These are phyloP conservation scores for Arctopsyche grandis DNA, from an alignment of 1,140 invertebrate species.

Conservation along the genomic window DNA sequence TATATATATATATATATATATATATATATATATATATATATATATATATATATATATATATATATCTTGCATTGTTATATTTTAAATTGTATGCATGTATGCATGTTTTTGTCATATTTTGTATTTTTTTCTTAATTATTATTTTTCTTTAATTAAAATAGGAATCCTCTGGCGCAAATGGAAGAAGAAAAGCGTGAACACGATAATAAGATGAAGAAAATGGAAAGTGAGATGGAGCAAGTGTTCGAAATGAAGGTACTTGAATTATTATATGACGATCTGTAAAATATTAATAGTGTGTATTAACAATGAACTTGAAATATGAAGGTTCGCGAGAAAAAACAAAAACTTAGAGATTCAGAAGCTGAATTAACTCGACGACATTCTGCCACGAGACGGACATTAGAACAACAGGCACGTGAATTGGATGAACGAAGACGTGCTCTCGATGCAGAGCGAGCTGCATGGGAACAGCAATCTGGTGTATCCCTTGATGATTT, in stretches of 20 bases:
- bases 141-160: conserved; percentile 63
- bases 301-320: background rate
- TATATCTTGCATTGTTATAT: no score
- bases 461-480: conserved; percentile 89
- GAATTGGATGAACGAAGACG: conserved; percentile 91
- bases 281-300: background rate
- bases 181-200: conserved; percentile 97
- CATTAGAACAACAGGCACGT: conserved; percentile 86
- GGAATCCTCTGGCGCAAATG: conserved; percentile 97
- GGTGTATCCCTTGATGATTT: conserved; percentile 88
- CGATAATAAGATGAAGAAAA: conserved; percentile 95
- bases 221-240: conserved; percentile 96
- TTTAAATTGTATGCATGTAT: conserved; percentile 13
- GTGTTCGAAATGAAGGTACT: conserved; percentile 79
- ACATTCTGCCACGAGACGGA: conserved; percentile 71
- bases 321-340: conserved; percentile 90
- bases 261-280: conserved; percentile 7
- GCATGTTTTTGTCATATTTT: background rate
- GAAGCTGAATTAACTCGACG: conserved; percentile 81
- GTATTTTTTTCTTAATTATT: conserved; percentile 36
- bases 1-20: no score
- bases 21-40: no score
- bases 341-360: conserved; percentile 92
- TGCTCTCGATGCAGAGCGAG: conserved; percentile 87
- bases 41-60: no score